Percentiles rank a stretch among this genome's conserved stretches.
Conservation (phyloP, 2,888 invertebrate genomes). For the Lycaena phlaeas region DNA sequence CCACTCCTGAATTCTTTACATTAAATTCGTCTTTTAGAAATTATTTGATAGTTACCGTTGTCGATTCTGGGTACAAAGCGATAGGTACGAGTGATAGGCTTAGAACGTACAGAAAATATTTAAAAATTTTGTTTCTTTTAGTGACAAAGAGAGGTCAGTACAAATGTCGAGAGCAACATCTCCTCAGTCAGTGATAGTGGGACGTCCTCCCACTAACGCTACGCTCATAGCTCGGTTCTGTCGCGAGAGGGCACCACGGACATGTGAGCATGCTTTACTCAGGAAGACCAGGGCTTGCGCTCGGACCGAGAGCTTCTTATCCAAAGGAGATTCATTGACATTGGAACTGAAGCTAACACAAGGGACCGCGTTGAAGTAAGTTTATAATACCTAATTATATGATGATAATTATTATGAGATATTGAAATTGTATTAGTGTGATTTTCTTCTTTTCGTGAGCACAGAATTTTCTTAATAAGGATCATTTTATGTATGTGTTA, state of each 20-base stretch:
- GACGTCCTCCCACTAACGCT: slow-evolving; percentile 79
- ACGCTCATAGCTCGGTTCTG: slow-evolving; percentile 87
- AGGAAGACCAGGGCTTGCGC: slow-evolving; percentile 81
- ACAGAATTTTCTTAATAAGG: no score
- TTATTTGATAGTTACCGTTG: no score
- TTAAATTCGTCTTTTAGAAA: no score
- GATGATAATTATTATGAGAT: no score
- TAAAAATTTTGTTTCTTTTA: slow-evolving; percentile 22
- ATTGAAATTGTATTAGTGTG: no score
- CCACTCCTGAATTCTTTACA: no score
- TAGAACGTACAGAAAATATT: no score
- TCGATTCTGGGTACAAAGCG: no score
- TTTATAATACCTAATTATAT: no score
- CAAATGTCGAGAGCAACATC: slow-evolving; percentile 66
- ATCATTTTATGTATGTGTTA: no score
- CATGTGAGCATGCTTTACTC: slow-evolving; percentile 86
- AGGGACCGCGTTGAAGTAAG: slow-evolving; percentile 87
- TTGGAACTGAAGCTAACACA: slow-evolving; percentile 85
- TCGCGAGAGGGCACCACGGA: slow-evolving; percentile 84
- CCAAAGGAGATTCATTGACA: slow-evolving; percentile 85
- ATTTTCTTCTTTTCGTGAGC: no score
- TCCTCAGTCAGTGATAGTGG: slow-evolving; percentile 60
- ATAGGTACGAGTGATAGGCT: no score
- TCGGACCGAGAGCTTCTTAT: slow-evolving; percentile 86
- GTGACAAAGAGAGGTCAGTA: slow-evolving; percentile 62